A percentile compares a stretch with the other conserved stretches of the same genome.
These are phyloP conservation scores for Parelbella ahira DNA, from an alignment of 2,888 invertebrate species.

Conservation along the genomic window DNA sequence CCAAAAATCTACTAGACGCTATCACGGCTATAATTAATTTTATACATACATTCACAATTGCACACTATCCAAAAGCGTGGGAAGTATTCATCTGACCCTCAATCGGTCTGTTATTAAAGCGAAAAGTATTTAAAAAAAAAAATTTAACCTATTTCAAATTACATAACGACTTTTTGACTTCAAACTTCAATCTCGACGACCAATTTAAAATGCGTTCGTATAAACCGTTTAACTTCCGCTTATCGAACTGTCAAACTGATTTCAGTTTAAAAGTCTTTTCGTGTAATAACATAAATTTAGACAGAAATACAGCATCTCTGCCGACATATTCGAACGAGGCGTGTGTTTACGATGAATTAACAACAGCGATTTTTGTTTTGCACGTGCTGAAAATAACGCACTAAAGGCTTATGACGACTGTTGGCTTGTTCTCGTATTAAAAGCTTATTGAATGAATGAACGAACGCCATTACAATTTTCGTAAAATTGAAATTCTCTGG, in stretches of 20 bases:
- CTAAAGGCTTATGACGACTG: constrained; percentile 30
- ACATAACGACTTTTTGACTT: no score
- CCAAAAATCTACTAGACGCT: constrained; percentile 15
- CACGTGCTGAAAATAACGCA: constrained; percentile 28
- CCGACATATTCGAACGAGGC: constrained; percentile 2
- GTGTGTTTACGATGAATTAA: constrained; percentile 23
- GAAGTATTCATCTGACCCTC: constrained; percentile 4
- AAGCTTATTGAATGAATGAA: constrained; percentile 33
- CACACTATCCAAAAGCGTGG: constrained; percentile 3
- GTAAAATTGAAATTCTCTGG: neutral
- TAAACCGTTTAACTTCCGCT: no score
- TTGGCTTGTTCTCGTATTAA: constrained; percentile 32
- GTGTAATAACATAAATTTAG: neutral
- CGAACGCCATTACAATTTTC: constrained; percentile 11
- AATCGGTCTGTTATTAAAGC: neutral
- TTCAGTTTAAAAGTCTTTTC: no score
- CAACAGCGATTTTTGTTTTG: constrained; percentile 24
- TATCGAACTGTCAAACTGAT: no score
- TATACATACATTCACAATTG: no score
- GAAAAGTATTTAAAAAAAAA: constrained; percentile 2
- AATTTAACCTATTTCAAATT: constrained; percentile 6
- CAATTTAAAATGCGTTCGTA: no score
- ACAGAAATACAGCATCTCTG: neutral
- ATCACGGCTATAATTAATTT: constrained; percentile 5
- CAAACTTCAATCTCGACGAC: no score